Evolutionary conservation across 2,888 invertebrate species (phyloP).

Genomic region (Drosophila kokeensis): DNA sequence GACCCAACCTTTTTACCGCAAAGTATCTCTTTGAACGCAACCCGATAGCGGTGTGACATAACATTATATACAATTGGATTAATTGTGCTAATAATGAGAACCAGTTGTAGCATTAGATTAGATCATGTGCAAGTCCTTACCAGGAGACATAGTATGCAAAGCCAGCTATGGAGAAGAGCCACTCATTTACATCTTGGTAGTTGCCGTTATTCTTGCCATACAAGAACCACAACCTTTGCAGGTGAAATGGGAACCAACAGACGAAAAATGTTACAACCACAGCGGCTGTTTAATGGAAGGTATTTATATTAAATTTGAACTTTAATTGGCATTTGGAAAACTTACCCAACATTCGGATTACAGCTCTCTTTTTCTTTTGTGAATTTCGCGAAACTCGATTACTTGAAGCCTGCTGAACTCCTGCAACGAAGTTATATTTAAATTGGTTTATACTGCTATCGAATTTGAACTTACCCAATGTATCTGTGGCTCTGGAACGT

Average conservation of each 20-base stretch:
- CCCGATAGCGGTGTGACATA: conserved; percentile 91
- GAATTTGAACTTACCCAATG: conserved; percentile 80
- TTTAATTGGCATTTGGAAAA: neutral
- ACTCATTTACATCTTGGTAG: conserved; percentile 90
- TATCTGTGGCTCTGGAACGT: conserved; percentile 86
- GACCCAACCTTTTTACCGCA: conserved; percentile 87
- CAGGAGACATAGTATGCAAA: conserved; percentile 92
- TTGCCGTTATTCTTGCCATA: conserved; percentile 88
- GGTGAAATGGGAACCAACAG: conserved; percentile 98
- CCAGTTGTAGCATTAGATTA: neutral
- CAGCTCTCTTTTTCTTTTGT: conserved; percentile 90
- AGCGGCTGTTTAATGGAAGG: conserved; percentile 88
- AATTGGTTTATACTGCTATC: neutral
- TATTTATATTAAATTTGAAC: neutral
- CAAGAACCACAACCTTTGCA: conserved; percentile 93
- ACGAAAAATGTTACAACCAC: conserved; percentile 97
- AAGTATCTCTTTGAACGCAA: conserved; percentile 91
- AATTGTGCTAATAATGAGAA: conserved; percentile 87
- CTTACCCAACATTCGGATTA: conserved; percentile 93
- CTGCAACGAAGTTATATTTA: conserved; percentile 51
- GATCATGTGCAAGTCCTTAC: conserved; percentile 61
- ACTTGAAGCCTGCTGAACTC: conserved; percentile 87
- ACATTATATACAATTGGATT: conserved; percentile 95
- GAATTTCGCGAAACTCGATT: conserved; percentile 89
- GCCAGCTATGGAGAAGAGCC: conserved; percentile 92